phyloP scores from a whole-genome alignment of 2,113 vertebrate genomes.

The Rhinoptilus africanus region DNA sequence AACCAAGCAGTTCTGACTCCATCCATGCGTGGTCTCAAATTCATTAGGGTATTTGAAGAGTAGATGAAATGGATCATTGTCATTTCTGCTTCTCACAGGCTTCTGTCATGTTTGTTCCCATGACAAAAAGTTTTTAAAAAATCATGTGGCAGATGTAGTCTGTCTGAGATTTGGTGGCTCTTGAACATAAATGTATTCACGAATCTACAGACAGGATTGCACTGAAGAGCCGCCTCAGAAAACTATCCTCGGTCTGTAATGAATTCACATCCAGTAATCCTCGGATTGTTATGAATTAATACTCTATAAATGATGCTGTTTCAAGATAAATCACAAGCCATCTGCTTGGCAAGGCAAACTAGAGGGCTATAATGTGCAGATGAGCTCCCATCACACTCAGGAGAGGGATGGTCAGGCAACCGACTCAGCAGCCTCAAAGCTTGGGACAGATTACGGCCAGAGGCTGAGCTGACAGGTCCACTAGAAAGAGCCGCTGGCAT shows the following conservation, averaged over 20 bases:
- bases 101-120: neutral
- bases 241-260: neutral
- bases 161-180: conserved; percentile 33
- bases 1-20: neutral
- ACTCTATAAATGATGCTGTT: neutral
- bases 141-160: conserved; percentile 15
- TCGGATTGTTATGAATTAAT: neutral
- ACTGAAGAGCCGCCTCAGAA: neutral
- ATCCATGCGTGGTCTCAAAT: neutral
- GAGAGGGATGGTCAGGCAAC: neutral
- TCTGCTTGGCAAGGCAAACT: neutral
- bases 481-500: neutral
- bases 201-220: neutral
- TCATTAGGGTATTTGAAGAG: neutral
- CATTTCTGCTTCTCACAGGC: neutral
- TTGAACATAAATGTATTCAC: neutral
- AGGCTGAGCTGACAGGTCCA: neutral
- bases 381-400: neutral
- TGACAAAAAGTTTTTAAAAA: neutral
- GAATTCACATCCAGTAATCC: neutral
- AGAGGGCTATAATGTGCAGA: neutral
- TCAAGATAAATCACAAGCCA: neutral
- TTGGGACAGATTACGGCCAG: neutral
- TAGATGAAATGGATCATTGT: neutral
- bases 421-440: neutral